Evolutionary conservation across 35 echinoderm and acorn worm genomes (phyloP), one percentile per base, ranked within the genome.

Genomic region (Lytechinus pictus): DNA sequence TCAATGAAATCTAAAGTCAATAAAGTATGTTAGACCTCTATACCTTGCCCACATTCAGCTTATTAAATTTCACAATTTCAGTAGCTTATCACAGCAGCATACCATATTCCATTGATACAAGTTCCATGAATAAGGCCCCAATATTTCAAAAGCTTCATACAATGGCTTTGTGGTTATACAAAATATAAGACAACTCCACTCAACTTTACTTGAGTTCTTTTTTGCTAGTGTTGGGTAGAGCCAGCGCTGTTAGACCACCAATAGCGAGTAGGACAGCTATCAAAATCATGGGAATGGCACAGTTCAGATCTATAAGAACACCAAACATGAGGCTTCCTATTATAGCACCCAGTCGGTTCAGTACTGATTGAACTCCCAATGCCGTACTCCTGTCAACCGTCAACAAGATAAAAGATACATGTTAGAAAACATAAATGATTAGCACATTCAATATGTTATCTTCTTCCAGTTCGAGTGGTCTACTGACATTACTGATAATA

Each of bases 301-400:
- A 99, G 92, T 99, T 52, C 14, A 86, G 33, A 54, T 97, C 86
- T 2, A 99, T 98, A 9, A 99, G 96, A 28, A 96, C 33, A 44
- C 98, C 98, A 97, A 99, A 99, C 27, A 97, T 57, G 0, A 99
- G 86, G 79, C 96, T 99, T 28, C 96, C 95, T 13, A 90, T 12
- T 52, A 99, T 99, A 21, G 98, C 97, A 29, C 96, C 98, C 52
- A 99, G 10, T 71, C 98, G 53, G 54, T 99, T 99, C 44, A 97
- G 21, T 21, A 97, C 92, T 9, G 96, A 92, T 86, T 97, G 96
- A 0, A 97, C 95, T 33, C 98, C 98, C 21, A 97, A 60, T 4
- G 98, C 96, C 72, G 98, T 99, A 27, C 96, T 95, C 91, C 98
- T 99, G 97, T 54, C n/a, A n/a, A n/a, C n/a, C n/a, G n/a, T 52